Evolutionary conservation across 2,113 vertebrate species (phyloP), one percentile per base, ranked within the genome.

Genomic region (Brienomyrus brachyistius): DNA sequence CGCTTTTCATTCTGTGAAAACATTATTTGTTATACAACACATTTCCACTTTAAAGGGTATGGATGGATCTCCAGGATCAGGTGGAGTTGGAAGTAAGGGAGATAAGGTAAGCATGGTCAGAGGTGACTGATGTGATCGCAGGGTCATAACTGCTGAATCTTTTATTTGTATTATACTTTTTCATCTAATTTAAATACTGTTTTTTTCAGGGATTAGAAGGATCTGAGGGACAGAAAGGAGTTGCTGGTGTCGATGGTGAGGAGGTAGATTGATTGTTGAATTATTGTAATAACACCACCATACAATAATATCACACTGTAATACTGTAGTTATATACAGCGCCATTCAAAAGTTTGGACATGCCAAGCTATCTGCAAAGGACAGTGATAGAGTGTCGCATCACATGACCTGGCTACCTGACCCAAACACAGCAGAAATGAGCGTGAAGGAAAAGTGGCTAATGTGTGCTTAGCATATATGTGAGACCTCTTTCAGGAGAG

Each of bases 161-260:
- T 27, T 70, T 70, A 70, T 70, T 70, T 70, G 10, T 70, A 31
- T 70, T 59, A 48, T 43, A 80, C 5, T 74, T 74, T 74, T 74
- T 15, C 66, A 74, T 74, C 27, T 80, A 19, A 77, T 77, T 77
- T 77, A 80, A 43, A 35, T 80, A 6, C 35, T 52, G 3, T 21
- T 23, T 19, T 47, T 10, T 93, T 77, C 89, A 96, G 96, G 96
- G 96, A 90, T 91, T 91, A 17, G 51, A n/a, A 90, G 96, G 95
- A 90, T 19, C 70, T 84, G 2, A 54, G 40, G 96, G 95, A 31
- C 91, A 88, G 87, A 88, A 93, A 50, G 95, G 95, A 91, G 91
- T 90, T 91, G 91, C 93, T 91, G 96, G 96, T 93, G 92, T 95
- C 93, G 94, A 96, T 95, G 96, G 96, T 96, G 96, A 96, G 94